Percentiles rank a stretch among this genome's conserved stretches.
These are phyloP conservation scores for Sialia sialis DNA, from an alignment of 2,113 vertebrate genomes.

Conservation along the genomic window DNA sequence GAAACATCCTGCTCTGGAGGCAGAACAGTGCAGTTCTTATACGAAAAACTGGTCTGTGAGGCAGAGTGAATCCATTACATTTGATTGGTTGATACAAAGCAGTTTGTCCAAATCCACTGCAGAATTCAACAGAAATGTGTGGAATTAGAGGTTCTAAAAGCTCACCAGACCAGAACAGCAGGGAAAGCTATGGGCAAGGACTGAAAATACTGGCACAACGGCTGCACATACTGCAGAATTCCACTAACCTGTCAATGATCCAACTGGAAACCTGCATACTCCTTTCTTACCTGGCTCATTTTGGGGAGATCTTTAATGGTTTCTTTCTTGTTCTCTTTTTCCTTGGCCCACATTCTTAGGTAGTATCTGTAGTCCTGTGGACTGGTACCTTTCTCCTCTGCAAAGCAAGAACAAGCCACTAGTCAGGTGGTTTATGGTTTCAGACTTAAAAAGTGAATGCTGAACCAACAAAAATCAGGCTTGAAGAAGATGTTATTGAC, in stretches of 20 bases:
- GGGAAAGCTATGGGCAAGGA: not conserved
- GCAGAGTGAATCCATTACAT: not conserved
- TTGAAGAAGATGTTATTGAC: not conserved
- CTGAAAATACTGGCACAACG: not conserved
- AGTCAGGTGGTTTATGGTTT: not conserved
- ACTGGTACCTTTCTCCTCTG: conserved; percentile 82
- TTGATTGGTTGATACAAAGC: not conserved
- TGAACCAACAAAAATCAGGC: not conserved
- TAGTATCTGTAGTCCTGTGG: conserved; percentile 92
- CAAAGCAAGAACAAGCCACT: not conserved
- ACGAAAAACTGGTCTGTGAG: not conserved
- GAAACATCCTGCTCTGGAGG: not conserved
- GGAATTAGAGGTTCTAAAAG: not conserved
- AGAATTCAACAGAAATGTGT: not conserved
- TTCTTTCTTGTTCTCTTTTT: conserved; percentile 88
- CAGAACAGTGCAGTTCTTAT: not conserved
- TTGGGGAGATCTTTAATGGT: conserved; percentile 93
- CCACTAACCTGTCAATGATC: not conserved
- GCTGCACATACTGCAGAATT: not conserved
- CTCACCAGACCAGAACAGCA: not conserved
- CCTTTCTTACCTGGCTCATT: conserved; percentile 91
- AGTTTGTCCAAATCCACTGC: not conserved
- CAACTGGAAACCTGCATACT: not conserved
- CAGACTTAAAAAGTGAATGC: not conserved
- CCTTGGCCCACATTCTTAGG: conserved; percentile 91